Evolutionary conservation across 2,888 invertebrate genomes (phyloP), one percentile per base, ranked within the genome.

Genomic region (Hipparchia sbordonii): DNA sequence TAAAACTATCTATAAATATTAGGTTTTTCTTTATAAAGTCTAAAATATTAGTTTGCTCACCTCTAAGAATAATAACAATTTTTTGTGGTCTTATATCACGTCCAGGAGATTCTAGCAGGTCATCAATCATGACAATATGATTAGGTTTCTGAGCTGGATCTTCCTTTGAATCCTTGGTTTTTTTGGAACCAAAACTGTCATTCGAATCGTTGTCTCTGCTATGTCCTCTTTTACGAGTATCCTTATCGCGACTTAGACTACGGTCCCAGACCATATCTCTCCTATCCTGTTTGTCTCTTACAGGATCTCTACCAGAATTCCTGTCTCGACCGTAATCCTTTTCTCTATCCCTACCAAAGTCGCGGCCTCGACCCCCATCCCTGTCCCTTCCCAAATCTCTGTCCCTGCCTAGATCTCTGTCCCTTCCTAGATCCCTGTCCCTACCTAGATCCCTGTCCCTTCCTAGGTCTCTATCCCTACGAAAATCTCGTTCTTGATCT

Each of bases 61-160:
- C 99, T 87, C 99, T 94, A 67, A 99, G 90, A 81, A 99, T 97
- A 73, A 99, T 96, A 51, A 97, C 97, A 80, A 99, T 96, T 87
- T 95, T 95, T 10, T 94, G 94, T 33, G 99, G 98, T 79, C 99
- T 95, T 79, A 95, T 96, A 74, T 95, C 94, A 66, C 99, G 95
- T 8, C 97, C 97, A 2, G 99, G 98, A 39, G 95, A 89, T 83
- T 96, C 95, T 66, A 99, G 89, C 74, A 99, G 89, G 85, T 98
- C 98, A 84, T 98, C 98, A 79, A 98, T 96, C 89, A 95, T 95
- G 56, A 96, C 95, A 48, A 90, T 39, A 76, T 88, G 89, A 83
- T 90, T 85, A 80, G 67, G 82, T 78, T 72, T 89, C 45, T 59
- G 67, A 33, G 12, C 4, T 51, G 6, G 9, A 10, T 8, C 46